Conservation (phyloP, 2,888 invertebrate genomes). For the Amphipyra tragopoginis region DNA sequence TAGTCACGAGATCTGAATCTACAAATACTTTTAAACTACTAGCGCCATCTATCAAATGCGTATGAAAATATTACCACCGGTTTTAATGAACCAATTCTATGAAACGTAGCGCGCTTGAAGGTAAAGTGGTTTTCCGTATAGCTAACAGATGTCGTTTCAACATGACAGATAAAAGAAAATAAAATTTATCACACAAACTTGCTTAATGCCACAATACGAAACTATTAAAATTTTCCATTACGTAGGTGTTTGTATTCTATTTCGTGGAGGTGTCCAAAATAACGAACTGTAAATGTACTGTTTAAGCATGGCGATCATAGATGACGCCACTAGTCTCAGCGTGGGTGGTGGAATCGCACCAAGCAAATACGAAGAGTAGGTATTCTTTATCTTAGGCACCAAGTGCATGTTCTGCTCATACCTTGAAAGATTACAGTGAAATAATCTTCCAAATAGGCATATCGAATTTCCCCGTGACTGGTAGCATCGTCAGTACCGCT, state of each 20-base stretch:
- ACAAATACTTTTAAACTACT: neutral
- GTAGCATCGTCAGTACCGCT: too few species aligned
- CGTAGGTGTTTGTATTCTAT: neutral
- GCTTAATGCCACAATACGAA: too few species aligned
- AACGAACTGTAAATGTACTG: neutral
- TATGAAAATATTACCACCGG: neutral
- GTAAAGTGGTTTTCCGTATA: neutral
- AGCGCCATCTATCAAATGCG: neutral
- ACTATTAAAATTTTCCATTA: too few species aligned
- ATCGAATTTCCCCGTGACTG: too few species aligned
- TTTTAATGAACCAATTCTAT: too few species aligned
- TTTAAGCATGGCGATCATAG: neutral
- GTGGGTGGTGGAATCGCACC: too few species aligned
- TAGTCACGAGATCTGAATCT: too few species aligned
- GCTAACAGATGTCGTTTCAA: slow-evolving; percentile 31
- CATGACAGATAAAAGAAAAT: neutral
- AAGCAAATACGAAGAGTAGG: too few species aligned
- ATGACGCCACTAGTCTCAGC: neutral
- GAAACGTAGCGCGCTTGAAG: neutral
- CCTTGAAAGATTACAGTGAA: too few species aligned
- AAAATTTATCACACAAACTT: neutral
- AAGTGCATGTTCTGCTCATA: neutral
- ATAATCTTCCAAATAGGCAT: too few species aligned
- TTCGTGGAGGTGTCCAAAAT: neutral
- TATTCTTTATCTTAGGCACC: too few species aligned